phyloP scores from a whole-genome alignment of 2,888 invertebrate genomes.

The Chydorus sphaericus region DNA sequence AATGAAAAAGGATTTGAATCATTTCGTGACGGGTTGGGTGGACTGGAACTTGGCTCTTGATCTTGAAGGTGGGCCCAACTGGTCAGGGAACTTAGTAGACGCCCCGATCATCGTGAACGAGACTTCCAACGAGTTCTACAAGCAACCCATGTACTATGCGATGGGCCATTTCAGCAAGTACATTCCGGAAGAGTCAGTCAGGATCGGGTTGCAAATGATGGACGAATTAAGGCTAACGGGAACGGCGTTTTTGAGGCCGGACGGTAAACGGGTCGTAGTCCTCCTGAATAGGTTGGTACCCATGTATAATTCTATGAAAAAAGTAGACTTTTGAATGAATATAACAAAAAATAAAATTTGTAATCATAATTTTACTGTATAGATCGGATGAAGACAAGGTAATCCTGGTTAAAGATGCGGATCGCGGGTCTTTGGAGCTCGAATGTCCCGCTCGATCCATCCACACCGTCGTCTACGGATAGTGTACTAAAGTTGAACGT shows the following conservation, averaged over 20 bases:
- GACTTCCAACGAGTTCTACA: constrained; percentile 31
- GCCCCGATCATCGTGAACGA: constrained; percentile 53
- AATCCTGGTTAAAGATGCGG: background rate
- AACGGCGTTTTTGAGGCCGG: constrained; percentile 39
- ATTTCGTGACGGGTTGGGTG: constrained; percentile 67
- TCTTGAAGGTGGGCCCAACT: constrained; percentile 62
- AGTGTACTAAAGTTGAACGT: background rate
- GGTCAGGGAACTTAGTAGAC: constrained; percentile 62
- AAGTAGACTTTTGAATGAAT: too few species aligned
- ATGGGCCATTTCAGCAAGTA: constrained; percentile 36
- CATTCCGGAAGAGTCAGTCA: constrained; percentile 21
- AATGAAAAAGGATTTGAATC: constrained; percentile 54
- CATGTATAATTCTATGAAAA: too few species aligned
- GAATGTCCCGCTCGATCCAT: constrained; percentile 5
- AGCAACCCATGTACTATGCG: constrained; percentile 40
- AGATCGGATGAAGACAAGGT: background rate
- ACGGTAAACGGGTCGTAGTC: constrained; percentile 35
- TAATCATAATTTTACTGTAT: too few species aligned
- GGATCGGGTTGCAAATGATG: constrained; percentile 6
- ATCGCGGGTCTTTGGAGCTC: constrained; percentile 9
- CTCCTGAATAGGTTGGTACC: constrained; percentile 38
- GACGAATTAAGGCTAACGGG: constrained; percentile 25
- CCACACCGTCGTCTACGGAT: constrained; percentile 12
- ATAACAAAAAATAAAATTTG: too few species aligned
- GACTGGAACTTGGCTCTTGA: constrained; percentile 80